Base-by-base conservation (phyloP, 1,140 invertebrate genomes). In the Drosophila jambulina region DNA sequence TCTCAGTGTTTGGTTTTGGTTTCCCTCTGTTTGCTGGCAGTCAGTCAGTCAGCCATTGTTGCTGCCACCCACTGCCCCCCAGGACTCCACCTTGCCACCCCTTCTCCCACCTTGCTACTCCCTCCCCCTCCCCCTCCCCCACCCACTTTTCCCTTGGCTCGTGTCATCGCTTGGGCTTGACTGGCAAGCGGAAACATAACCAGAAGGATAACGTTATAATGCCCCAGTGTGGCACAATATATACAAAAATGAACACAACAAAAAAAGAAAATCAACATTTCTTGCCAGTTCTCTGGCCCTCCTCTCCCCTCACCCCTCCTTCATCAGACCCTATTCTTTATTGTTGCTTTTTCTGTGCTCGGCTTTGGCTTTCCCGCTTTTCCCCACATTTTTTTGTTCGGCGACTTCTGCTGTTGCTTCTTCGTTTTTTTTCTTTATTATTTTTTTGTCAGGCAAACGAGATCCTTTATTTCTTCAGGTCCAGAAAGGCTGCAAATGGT, bases 151-250 rank as follows among this genome's bases (percentile, higher is more conserved):
- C 42, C 57, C 69, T 60, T 62, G 57, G 61, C 48, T 65, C 60
- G 78, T 61, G 72, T 78, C 61, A 64, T 80, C 77, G 67, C 77
- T 71, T 62, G 71, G 69, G 74, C 75, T 77, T 68, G 80, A 70
- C 84, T 78, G 85, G 78, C 81, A 88, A 88, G 80, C 85, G 85
- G 85, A 88, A 88, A 88, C 85, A 88, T 90, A 90, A 90, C 85
- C 85, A 90, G 85, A 90, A 90, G 85, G 85, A 90, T 90, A 90
- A 90, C 85, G 85, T 88, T 90, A 90, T 90, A 90, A 90, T 90
- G 85, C 85, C 85, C 85, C 85, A 90, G 86, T 91, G 86, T 85
- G 85, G 74, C 83, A 84, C 85, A 90, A 70, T 67, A 70, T 53
- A 61, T 51, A 61, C 75, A 70, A 56, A 48, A 69, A 69, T 77